phyloP scores from a whole-genome alignment of 30 jellyfish, hydroid and myxozoan species.

The Phacellophora camtschatica region DNA sequence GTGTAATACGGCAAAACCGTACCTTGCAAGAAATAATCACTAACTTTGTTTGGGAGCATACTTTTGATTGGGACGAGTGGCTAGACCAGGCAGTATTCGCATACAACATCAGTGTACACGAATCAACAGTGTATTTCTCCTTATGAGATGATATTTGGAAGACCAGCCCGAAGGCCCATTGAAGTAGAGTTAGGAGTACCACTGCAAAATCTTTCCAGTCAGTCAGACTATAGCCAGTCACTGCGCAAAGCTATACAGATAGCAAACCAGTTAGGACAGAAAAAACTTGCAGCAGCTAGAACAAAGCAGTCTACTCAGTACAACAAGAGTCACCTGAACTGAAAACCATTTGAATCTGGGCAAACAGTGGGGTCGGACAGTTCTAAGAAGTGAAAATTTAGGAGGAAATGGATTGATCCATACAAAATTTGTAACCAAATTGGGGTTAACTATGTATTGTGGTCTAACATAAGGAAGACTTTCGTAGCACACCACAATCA shows the following conservation, averaged over 20 bases:
- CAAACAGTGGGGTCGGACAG: constrained; percentile 42
- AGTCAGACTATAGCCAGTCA: constrained; percentile 29
- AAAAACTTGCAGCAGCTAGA: constrained; percentile 7
- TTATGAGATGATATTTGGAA: constrained; percentile 42
- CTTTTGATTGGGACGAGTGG: constrained; percentile 27
- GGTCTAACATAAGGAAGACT: constrained; percentile 1
- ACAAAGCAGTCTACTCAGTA: neutral
- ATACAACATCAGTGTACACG: constrained; percentile 39
- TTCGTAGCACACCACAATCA: neutral
- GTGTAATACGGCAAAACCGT: constrained; percentile 20
- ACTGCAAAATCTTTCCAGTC: constrained; percentile 13
- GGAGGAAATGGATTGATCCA: constrained; percentile 41
- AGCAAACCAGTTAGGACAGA: neutral
- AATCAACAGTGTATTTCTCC: constrained; percentile 57
- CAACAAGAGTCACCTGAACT: constrained; percentile 1
- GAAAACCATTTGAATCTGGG: constrained; percentile 33
- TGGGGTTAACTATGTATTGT: constrained; percentile 15
- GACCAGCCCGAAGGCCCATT: constrained; percentile 40
- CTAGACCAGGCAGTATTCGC: constrained; percentile 34
- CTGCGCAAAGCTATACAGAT: constrained; percentile 3
- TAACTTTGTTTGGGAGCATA: constrained; percentile 13
- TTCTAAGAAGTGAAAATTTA: constrained; percentile 44
- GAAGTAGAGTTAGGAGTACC: constrained; percentile 48
- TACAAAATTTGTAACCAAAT: neutral
- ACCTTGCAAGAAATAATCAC: constrained; percentile 31